A percentile compares a stretch with the other conserved stretches of the same genome.
These are phyloP conservation scores for Pangasius djambal DNA, from an alignment of 2,797 vertebrate genomes.

Conservation along the genomic window DNA sequence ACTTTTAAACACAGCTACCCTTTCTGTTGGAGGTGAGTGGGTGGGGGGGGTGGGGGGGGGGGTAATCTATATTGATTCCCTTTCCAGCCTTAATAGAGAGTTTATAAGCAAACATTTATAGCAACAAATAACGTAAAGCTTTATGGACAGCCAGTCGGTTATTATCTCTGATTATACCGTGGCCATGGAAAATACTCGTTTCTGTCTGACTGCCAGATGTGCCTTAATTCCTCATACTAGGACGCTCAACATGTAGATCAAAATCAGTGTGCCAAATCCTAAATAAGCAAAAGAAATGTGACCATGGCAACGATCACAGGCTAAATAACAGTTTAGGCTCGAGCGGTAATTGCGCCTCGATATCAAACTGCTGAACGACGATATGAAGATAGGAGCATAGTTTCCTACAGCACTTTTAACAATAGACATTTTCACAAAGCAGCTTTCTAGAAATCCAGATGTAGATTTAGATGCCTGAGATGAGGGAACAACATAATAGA, in stretches of 20 bases:
- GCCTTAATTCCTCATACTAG: neutral
- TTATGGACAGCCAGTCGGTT: neutral
- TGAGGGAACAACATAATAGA: neutral
- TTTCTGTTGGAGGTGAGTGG: constrained; percentile 99
- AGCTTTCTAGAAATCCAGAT: neutral
- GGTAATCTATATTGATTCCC: neutral
- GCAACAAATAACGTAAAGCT: neutral
- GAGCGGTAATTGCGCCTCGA: neutral
- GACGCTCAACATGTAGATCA: neutral
- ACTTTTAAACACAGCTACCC: constrained; percentile 92
- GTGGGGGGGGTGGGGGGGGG: constrained; percentile 17
- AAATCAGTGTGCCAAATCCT: neutral
- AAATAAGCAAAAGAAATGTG: neutral
- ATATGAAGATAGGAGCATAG: neutral
- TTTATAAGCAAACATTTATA: neutral
- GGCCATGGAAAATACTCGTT: neutral
- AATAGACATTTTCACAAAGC: neutral
- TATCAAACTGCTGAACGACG: neutral
- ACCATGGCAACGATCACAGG: neutral
- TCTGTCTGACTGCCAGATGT: neutral
- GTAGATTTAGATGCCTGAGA: neutral
- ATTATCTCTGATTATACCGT: neutral
- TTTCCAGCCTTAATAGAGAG: neutral
- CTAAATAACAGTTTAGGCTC: neutral
- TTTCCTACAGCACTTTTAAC: neutral